Evolutionary conservation across 2,888 invertebrate species (phyloP), one percentile per base, ranked within the genome.

Genomic region (Biston betularia): DNA sequence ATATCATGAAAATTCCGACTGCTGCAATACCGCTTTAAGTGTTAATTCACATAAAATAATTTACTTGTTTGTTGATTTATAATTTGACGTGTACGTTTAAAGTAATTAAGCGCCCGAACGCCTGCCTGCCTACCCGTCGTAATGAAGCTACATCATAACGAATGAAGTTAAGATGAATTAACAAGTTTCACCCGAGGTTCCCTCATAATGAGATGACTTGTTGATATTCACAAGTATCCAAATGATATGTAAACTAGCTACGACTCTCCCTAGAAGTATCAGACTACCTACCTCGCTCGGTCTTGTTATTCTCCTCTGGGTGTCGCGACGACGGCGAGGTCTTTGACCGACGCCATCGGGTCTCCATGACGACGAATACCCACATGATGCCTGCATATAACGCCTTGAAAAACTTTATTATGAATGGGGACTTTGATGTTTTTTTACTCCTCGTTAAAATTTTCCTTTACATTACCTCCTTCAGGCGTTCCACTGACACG

Each of bases 311-410:
- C 85, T 87, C 85, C 84, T 77, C 78, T 81, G 78, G 78, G 81
- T 86, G 90, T 89, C 89, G 87, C 88, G 88, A 15, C 52, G 49
- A 85, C 87, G 81, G 68, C 76, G 84, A 86, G 93, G 90, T 92
- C 91, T 85, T 86, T 87, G 92, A 89, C 91, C 92, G 88, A 87
- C 86, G 87, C 87, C 85, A 81, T 85, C 76, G 78, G 78, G 90
- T 89, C 83, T 79, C 87, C 81, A 88, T 89, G 79, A 85, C 83
- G 83, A 92, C 89, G 83, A 75, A 83, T 87, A 87, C 83, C 83
- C 89, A 84, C 81, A 80, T 79, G 81, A 75, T 70, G 73, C 75
- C 76, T 79, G 79, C 80, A 83, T 81, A 79, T 79, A 81, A 78
- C 77, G 69, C 79, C 75, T 78, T 85, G 79, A 84, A 86, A 86